A percentile compares a stretch with the other conserved stretches of the same genome.
Evolutionary conservation across 2,113 vertebrate genomes (phyloP).

Genomic region (Bambusicola thoracicus): DNA sequence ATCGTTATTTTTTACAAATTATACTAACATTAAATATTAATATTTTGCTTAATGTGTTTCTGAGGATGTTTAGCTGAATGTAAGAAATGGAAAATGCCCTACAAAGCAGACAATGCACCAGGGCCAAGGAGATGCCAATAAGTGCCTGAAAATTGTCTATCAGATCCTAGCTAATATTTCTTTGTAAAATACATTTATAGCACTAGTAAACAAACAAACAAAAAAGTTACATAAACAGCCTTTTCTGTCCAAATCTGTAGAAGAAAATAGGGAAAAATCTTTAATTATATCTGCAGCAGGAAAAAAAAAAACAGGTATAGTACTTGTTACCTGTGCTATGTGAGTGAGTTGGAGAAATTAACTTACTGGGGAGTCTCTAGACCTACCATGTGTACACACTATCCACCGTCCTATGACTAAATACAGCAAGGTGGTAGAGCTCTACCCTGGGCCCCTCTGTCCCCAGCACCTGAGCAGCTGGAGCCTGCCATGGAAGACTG

Average conservation of each 20-base stretch:
- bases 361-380: not conserved
- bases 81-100: not conserved
- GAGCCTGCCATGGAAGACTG: not conserved
- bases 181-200: rapidly evolving
- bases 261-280: not conserved
- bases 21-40: not conserved
- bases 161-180: not conserved
- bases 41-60: not conserved
- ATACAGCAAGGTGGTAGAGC: not conserved
- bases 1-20: not conserved
- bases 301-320: slow-evolving; percentile 14
- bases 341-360: not conserved
- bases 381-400: rapidly evolving
- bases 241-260: not conserved
- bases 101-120: not conserved
- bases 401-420: not conserved
- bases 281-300: not conserved
- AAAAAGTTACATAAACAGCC: not conserved
- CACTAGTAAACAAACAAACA: not conserved
- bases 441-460: not conserved
- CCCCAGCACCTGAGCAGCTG: not conserved
- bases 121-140: not conserved
- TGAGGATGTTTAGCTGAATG: not conserved
- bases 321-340: not conserved
- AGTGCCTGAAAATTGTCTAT: not conserved